Conservation (phyloP, 35 echinoderm and acorn worm species). For the Apostichopus parvimensis region DNA sequence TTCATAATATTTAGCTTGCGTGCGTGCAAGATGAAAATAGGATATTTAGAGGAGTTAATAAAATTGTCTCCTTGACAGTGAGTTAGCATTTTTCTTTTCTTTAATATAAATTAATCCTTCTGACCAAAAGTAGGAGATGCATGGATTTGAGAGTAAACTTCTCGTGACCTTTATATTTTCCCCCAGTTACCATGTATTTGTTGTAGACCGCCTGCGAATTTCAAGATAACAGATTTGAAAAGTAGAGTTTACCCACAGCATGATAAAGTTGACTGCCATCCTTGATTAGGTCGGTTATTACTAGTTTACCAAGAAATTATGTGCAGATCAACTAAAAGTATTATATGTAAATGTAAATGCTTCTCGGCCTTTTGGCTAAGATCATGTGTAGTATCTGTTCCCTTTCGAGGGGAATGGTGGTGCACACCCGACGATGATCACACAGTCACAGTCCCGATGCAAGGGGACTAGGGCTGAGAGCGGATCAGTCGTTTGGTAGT, state of each 20-base stretch:
- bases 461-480: no score
- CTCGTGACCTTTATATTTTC: neutral
- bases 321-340: no score
- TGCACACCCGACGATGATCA: no score
- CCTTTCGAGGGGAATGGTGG: no score
- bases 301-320: no score
- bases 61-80: constrained; percentile 3
- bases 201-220: neutral
- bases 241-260: neutral
- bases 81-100: neutral
- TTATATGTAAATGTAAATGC: no score
- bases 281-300: neutral
- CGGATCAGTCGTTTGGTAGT: no score
- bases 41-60: neutral
- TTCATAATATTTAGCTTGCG: constrained; percentile 36
- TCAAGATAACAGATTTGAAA: neutral
- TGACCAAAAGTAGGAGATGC: neutral
- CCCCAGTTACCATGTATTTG: neutral
- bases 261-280: neutral
- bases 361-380: no score
- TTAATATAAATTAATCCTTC: neutral
- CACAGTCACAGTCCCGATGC: no score
- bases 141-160: neutral
- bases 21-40: neutral
- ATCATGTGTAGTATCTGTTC: no score